Evolutionary conservation across 2,113 vertebrate genomes (phyloP).

Genomic region (Semnornis frantzii): DNA sequence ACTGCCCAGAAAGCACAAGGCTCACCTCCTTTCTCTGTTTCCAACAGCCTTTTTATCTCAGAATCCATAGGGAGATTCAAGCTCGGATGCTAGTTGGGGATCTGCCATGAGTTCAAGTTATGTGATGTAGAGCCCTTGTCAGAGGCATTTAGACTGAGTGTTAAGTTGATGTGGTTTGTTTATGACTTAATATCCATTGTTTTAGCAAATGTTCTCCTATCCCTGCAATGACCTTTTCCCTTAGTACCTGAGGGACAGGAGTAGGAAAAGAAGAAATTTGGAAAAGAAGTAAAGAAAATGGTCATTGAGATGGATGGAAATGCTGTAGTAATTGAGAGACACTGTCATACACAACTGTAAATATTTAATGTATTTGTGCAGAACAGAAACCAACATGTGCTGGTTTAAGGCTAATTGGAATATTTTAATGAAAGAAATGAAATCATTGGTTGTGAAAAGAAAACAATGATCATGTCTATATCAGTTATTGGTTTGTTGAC

Average conservation of each 20-base stretch:
- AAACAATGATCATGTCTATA: too few species aligned
- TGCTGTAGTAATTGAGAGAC: neutral
- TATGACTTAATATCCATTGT: neutral
- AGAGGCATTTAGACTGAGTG: neutral
- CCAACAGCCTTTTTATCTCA: too few species aligned
- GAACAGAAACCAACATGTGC: neutral
- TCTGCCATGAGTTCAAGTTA: neutral
- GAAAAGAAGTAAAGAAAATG: neutral
- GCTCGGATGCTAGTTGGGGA: neutral
- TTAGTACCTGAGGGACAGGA: neutral
- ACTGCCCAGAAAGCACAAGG: too few species aligned
- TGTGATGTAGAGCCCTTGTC: neutral
- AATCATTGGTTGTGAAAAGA: too few species aligned
- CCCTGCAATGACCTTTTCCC: neutral
- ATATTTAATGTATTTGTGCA: neutral
- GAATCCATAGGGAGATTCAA: neutral
- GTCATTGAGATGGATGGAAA: neutral
- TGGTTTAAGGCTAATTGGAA: too few species aligned
- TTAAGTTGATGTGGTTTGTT: neutral
- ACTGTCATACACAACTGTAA: neutral
- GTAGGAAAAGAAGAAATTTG: neutral
- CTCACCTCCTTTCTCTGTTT: too few species aligned
- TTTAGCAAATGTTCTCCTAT: neutral
- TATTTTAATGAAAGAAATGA: too few species aligned
- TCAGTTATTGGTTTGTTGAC: too few species aligned